Evolutionary conservation across 2,888 invertebrate genomes (phyloP).

Genomic region (Rapana venosa): DNA sequence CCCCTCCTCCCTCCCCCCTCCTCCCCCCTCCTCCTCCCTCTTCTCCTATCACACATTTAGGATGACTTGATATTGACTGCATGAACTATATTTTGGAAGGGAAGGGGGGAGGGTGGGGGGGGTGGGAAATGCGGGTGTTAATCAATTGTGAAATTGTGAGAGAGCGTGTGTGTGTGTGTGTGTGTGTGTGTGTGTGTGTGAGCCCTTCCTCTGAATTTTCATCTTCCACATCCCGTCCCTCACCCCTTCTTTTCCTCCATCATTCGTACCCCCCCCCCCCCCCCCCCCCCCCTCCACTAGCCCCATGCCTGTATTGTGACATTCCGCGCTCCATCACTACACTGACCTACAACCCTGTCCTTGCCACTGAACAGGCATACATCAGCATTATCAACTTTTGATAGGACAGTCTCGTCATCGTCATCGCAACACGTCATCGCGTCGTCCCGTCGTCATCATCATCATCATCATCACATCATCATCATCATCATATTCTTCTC

Average conservation of each 20-base stretch:
- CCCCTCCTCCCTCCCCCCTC: neutral
- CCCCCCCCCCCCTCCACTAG: neutral
- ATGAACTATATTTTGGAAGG: too few relatives aligned
- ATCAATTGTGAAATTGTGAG: too few relatives aligned
- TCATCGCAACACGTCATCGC: conserved; percentile 11
- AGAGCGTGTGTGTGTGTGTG: too few relatives aligned
- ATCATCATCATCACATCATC: conserved; percentile 27
- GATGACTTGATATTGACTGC: too few relatives aligned
- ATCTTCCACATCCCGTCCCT: neutral
- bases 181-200: too few relatives aligned
- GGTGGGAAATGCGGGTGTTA: too few relatives aligned
- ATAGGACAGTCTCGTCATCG: neutral
- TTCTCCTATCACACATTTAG: neutral
- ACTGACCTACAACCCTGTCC: too few relatives aligned
- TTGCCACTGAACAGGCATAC: too few relatives aligned
- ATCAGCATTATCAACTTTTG: too few relatives aligned
- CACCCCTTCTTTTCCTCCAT: neutral
- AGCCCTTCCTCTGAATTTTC: too few relatives aligned
- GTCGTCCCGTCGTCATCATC: neutral
- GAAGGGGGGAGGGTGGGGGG: too few relatives aligned
- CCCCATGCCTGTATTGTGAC: neutral
- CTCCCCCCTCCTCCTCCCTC: neutral
- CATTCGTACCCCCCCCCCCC: neutral
- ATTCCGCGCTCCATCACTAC: neutral
- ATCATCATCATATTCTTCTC: conserved; percentile 11